Conservation (phyloP, 2,797 vertebrate species). For the Anas bernieri region DNA sequence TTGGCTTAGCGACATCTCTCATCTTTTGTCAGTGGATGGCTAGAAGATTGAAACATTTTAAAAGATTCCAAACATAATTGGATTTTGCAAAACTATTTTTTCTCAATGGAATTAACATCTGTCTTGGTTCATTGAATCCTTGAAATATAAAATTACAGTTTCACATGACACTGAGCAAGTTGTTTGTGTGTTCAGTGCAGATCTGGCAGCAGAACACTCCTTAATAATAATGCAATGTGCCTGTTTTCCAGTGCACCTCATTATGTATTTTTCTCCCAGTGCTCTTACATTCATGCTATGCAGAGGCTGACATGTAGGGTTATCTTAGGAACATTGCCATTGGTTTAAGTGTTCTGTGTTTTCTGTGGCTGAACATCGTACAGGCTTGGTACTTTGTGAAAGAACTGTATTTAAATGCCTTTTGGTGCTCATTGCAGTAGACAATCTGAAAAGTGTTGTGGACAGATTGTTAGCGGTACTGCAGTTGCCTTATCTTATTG, state of each 20-base stretch:
- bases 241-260: neutral
- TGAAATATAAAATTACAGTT: neutral
- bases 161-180: neutral
- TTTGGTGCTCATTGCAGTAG: neutral
- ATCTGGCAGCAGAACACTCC: neutral
- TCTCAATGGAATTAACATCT: neutral
- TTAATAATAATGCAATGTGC: neutral
- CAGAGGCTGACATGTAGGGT: neutral
- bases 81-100: neutral
- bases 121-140: neutral
- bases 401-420: neutral
- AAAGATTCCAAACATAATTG: neutral
- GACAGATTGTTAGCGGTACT: neutral
- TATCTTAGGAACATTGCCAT: neutral
- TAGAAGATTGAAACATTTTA: neutral
- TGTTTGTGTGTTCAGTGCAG: neutral
- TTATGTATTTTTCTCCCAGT: neutral
- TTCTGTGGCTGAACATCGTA: neutral
- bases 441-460: neutral
- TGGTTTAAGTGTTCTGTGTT: neutral
- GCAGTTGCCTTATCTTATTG: neutral
- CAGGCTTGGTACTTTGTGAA: neutral
- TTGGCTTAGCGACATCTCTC: neutral
- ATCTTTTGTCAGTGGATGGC: neutral
- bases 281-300: neutral